Base-by-base conservation (phyloP, 2,888 invertebrate genomes). In the Meta bourneti region DNA sequence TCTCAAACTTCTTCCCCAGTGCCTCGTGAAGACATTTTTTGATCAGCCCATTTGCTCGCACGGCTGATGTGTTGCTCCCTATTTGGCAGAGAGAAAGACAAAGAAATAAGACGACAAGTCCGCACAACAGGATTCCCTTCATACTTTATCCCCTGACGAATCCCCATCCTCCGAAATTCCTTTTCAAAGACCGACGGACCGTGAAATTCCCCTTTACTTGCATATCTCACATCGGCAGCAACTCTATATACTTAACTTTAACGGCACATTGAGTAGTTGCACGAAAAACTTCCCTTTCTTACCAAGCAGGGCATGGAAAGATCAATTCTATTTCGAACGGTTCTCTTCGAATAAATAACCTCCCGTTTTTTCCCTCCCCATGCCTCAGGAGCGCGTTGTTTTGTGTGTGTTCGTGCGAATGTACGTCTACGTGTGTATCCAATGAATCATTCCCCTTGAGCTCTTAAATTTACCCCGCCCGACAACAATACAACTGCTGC, bases 301-400 rank as follows among this genome's bases (percentile, higher is more conserved):
- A 75, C 91, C 75, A 81, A 86, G 72, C 77, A 72, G 77, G 78
- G 80, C 91, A 91, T 61, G 82, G 80, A 87, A 87, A 87, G 91
- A 91, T 91, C 91, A 82, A 91, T 91, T 91, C 91, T 82, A 83
- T 79, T 82, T 83, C 75, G 69, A 86, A 86, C 75, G 75, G 90
- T 86, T 87, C 80, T 78, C 87, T 82, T 71, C 91, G 91, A 91
- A 91, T 91, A 91, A 91, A 91, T 91, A 91, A 91, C 91, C 78
- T 49, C 81, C 48, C 20, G 79, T 91, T 83, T 79, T 81, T 61
- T 82, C 71, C 61, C 71, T 19, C 20, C n/a, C 9, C 52, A 34
- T 51, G 48, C 54, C 81, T 86, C 34, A 4, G 49, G 79, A 74
- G 51, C 52, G 82, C 61, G 85, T 90, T 85, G 81, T 89, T 81